A percentile compares a stretch with the other conserved stretches of the same genome.
Conservation (phyloP, 1,140 invertebrate species). For the Brachionus koreanus region DNA sequence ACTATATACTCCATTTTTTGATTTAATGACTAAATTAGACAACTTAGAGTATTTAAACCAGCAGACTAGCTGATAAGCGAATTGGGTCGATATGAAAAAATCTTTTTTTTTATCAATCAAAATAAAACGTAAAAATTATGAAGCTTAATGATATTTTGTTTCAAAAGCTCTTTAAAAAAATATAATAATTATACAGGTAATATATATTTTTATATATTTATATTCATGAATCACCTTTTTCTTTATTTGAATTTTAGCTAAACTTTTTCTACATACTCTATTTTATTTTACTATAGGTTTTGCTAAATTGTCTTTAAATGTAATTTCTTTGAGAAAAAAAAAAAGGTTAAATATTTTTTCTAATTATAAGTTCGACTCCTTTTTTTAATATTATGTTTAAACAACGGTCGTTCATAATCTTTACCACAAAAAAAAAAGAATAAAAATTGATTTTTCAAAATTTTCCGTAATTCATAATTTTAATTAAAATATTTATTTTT, state of each 20-base stretch:
- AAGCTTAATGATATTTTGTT: slow-evolving; percentile 18
- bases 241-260: not conserved
- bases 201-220: not conserved
- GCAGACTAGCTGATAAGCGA: slow-evolving; percentile 1
- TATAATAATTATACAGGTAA: slow-evolving; percentile 12
- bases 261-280: not conserved
- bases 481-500: not conserved
- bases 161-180: slow-evolving; percentile 4
- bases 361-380: not conserved
- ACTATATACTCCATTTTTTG: slow-evolving; percentile 41
- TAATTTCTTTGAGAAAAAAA: not conserved
- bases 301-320: slow-evolving; percentile 8
- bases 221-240: slow-evolving; percentile 17
- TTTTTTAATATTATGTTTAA: not conserved
- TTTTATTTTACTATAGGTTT: not conserved
- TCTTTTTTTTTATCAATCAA: not conserved
- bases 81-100: not conserved
- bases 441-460: not conserved
- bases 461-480: not conserved
- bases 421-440: not conserved
- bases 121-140: slow-evolving; percentile 6
- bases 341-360: not conserved
- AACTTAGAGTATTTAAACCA: not conserved
- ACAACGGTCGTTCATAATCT: not conserved
- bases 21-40: not conserved